A percentile compares a stretch with the other conserved stretches of the same genome.
phyloP scores from a whole-genome alignment of 2,113 vertebrate species.

The Haemorhous mexicanus region DNA sequence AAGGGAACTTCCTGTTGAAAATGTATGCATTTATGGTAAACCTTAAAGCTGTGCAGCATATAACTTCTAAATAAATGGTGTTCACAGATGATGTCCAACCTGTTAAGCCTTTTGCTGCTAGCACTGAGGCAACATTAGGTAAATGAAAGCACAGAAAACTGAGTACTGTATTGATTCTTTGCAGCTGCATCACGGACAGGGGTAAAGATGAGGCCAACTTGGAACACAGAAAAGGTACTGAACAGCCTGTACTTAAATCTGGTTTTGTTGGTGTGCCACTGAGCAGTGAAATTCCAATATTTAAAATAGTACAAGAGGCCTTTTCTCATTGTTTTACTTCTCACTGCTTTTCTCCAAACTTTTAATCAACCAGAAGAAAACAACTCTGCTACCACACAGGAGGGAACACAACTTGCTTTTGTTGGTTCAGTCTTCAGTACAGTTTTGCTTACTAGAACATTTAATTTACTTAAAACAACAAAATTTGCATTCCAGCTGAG shows the following conservation, averaged over 20 bases:
- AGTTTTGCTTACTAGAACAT: background rate
- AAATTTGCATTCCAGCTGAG: background rate
- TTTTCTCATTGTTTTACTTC: background rate
- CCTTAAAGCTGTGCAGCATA: background rate
- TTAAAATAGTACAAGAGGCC: background rate
- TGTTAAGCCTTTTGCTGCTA: background rate
- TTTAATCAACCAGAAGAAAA: background rate
- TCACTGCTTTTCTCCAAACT: background rate
- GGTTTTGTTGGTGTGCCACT: background rate
- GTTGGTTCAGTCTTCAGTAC: background rate
- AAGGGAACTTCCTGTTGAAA: background rate
- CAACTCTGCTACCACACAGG: background rate
- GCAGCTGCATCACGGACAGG: background rate
- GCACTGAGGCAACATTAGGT: background rate
- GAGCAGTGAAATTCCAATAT: background rate
- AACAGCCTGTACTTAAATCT: slow-evolving; percentile 7
- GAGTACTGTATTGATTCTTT: background rate
- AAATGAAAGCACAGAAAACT: background rate
- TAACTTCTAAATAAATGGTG: background rate
- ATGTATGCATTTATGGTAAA: background rate
- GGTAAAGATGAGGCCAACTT: background rate
- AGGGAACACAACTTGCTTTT: background rate
- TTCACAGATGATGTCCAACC: background rate
- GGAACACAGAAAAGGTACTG: slow-evolving; percentile 3
- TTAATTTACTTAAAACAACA: background rate